phyloP scores from a whole-genome alignment of 2,113 vertebrate species.

The Tor tambroides region DNA sequence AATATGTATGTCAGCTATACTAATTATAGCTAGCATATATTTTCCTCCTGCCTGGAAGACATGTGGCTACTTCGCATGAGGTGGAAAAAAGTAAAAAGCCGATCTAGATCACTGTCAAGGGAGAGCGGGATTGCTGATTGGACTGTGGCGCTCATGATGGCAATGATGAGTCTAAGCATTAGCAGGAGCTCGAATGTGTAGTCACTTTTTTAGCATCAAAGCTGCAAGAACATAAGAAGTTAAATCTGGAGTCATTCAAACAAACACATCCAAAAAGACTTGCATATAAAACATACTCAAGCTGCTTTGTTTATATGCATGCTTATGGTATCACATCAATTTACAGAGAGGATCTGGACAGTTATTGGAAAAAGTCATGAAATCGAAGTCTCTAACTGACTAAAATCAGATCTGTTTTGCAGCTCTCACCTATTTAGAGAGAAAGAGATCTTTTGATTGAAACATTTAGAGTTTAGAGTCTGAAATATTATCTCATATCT shows the following conservation, averaged over 20 bases:
- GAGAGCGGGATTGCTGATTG: too few species aligned
- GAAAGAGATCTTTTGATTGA: neutral
- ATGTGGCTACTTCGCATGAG: neutral
- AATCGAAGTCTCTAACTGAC: neutral
- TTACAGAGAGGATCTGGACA: neutral
- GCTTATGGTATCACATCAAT: neutral
- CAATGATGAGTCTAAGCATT: constrained; percentile 66
- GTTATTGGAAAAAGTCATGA: neutral
- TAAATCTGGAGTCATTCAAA: neutral
- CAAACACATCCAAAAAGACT: neutral
- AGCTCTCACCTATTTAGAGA: neutral
- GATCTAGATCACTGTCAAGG: too few species aligned
- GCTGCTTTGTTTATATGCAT: neutral
- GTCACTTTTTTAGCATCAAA: neutral
- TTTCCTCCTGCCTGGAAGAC: constrained; percentile 43
- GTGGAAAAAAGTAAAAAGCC: constrained; percentile 48
- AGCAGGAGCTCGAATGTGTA: neutral
- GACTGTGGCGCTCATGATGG: constrained; percentile 6
- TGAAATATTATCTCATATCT: neutral
- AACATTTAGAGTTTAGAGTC: neutral
- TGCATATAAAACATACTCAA: neutral
- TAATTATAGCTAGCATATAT: constrained; percentile 62
- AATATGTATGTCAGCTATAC: constrained; percentile 51
- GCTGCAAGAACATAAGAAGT: neutral
- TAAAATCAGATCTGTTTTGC: neutral